A percentile compares a stretch with the other conserved stretches of the same genome.
These are phyloP conservation scores for Sprattus sprattus DNA, from an alignment of 2,113 vertebrate species.

Conservation along the genomic window DNA sequence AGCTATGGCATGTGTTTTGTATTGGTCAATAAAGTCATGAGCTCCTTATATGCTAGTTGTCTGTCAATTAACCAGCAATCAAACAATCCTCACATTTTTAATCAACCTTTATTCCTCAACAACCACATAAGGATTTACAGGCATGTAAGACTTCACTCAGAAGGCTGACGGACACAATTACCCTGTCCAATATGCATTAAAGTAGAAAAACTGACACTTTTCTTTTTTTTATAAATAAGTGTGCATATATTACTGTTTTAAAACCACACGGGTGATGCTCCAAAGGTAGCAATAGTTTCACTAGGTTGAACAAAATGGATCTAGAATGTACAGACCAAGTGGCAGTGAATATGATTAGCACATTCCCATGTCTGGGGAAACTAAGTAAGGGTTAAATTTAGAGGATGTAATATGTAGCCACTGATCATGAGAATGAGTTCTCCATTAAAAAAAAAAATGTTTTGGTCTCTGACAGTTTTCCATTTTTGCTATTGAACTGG, in stretches of 20 bases:
- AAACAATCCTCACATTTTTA: background rate
- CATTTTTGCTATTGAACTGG: background rate
- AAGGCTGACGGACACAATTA: background rate
- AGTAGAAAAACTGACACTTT: background rate
- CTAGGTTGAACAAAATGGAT: background rate
- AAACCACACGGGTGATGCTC: background rate
- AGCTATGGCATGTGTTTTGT: background rate
- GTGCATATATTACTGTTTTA: background rate
- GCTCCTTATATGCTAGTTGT: background rate
- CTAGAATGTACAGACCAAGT: background rate
- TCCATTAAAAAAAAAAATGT: no score
- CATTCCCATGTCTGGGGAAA: no score
- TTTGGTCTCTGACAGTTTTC: no score
- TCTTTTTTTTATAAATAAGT: background rate
- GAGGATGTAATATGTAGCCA: no score
- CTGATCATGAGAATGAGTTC: no score
- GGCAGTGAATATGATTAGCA: no score
- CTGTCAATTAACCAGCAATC: background rate
- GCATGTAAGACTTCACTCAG: constrained; percentile 9
- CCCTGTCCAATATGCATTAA: background rate
- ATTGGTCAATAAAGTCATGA: background rate
- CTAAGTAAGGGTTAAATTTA: no score
- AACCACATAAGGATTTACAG: background rate
- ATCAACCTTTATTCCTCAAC: constrained; percentile 10
- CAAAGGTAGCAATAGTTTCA: no score